These are phyloP conservation scores for Aphaenogaster ashmeadi DNA, from an alignment of 1,140 invertebrate genomes.

Conservation along the genomic window DNA sequence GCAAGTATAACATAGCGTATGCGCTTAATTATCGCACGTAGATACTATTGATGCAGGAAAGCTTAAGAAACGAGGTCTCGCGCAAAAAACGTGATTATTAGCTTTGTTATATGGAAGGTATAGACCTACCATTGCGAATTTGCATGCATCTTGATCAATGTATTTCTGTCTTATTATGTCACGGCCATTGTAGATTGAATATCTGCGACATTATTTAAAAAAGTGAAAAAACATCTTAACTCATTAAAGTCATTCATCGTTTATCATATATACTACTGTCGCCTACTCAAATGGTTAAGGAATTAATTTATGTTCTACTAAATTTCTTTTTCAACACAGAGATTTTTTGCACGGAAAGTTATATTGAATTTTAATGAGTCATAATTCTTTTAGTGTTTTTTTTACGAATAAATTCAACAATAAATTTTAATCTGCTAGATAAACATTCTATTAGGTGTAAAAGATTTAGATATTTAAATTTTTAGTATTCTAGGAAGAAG, in stretches of 20 bases:
- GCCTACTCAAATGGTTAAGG: not conserved
- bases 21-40: conserved; percentile 27
- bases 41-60: not conserved
- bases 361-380: not conserved
- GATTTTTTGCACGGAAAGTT: not conserved
- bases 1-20: not conserved
- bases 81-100: conserved; percentile 24
- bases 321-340: not conserved
- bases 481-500: not conserved
- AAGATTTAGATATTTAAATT: not conserved
- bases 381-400: not conserved
- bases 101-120: not conserved
- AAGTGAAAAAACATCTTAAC: not conserved
- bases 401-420: not conserved
- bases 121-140: not conserved
- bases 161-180: conserved; percentile 8
- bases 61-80: conserved; percentile 39
- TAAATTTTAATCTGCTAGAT: not conserved
- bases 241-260: not conserved
- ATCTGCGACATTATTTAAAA: not conserved
- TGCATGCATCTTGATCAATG: too few relatives aligned
- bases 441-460: not conserved
- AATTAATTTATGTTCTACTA: not conserved
- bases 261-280: too few relatives aligned
- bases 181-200: not conserved